Percentiles rank a stretch among this genome's conserved stretches.
Evolutionary conservation across 2,888 invertebrate genomes (phyloP).

Genomic region (Halocaridina rubra): DNA sequence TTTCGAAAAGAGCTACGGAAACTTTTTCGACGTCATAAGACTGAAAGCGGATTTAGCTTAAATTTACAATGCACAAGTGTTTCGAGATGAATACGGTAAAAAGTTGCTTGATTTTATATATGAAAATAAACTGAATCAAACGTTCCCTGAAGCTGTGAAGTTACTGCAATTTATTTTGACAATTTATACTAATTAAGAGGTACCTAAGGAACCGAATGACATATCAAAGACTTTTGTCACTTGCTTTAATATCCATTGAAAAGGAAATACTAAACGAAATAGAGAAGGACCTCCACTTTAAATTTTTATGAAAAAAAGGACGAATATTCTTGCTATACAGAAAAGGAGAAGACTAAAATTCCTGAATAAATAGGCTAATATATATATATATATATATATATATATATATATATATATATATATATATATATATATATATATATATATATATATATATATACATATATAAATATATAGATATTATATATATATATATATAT

Average conservation of each 20-base stretch:
- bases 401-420: no score
- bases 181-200: not conserved
- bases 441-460: no score
- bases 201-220: not conserved
- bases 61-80: not conserved
- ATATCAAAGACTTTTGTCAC: not conserved
- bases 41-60: constrained; percentile 10
- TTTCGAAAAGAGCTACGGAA: not conserved
- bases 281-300: not conserved
- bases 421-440: no score
- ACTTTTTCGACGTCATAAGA: not conserved
- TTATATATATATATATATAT: no score
- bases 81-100: not conserved
- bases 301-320: not conserved
- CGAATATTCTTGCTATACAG: no score
- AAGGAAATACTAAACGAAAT: not conserved
- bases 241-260: not conserved
- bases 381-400: no score
- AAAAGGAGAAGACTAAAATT: no score
- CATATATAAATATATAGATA: no score
- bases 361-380: no score
- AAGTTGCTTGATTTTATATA: constrained; percentile 7
- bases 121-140: no score
- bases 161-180: not conserved
- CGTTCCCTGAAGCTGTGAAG: not conserved